Conservation (phyloP, 2,888 invertebrate genomes). For the Scaptomyza polygonia region DNA sequence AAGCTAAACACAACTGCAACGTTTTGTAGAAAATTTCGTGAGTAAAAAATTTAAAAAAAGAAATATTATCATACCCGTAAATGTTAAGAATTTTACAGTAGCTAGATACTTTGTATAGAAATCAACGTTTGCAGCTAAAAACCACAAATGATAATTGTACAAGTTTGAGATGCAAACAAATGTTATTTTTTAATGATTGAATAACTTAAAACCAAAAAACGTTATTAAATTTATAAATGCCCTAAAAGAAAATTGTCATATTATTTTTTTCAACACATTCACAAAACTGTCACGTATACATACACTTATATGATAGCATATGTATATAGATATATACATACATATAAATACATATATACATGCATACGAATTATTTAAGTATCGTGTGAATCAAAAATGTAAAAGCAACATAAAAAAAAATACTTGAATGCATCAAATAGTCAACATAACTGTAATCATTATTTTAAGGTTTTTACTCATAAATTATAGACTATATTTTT, state of each 20-base stretch:
- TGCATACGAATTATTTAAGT: conserved; percentile 45
- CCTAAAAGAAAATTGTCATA: conserved; percentile 41
- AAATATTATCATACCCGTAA: conserved; percentile 54
- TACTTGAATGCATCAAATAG: conserved; percentile 44
- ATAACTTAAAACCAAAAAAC: conserved; percentile 33
- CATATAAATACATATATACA: conserved; percentile 36
- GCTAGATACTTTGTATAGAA: conserved; percentile 80
- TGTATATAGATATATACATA: conserved; percentile 24
- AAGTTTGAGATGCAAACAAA: conserved; percentile 55
- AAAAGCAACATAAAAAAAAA: conserved; percentile 36
- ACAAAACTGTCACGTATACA: conserved; percentile 46
- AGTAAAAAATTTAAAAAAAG: conserved; percentile 46
- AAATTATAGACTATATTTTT: conserved; percentile 72
- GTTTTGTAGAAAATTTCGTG: conserved; percentile 70
- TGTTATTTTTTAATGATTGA: conserved; percentile 67
- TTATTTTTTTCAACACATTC: conserved; percentile 74
- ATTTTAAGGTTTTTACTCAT: conserved; percentile 70
- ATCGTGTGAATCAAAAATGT: conserved; percentile 52
- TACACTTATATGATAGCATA: conserved; percentile 27
- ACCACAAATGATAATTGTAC: conserved; percentile 52
- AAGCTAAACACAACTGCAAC: conserved; percentile 60
- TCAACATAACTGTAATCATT: conserved; percentile 53
- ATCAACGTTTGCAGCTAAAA: conserved; percentile 74
- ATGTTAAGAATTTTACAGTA: conserved; percentile 75
- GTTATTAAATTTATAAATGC: conserved; percentile 54